Evolutionary conservation across 1,140 invertebrate genomes (phyloP).

Genomic region (Neotoxoptera formosana): DNA sequence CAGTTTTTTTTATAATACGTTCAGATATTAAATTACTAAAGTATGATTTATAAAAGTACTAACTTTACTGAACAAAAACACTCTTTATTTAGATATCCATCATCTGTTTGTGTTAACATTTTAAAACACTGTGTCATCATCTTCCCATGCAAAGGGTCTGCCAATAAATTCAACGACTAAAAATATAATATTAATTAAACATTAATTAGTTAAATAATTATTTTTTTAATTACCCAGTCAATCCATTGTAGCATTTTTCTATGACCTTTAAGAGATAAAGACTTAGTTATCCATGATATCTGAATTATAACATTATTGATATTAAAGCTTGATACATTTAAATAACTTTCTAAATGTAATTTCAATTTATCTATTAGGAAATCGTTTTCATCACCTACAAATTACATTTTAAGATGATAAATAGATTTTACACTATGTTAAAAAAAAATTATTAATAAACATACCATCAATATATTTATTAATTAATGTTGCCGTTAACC

Average conservation of each 20-base stretch:
- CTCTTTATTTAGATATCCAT: slow-evolving; percentile 45
- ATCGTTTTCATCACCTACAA: slow-evolving; percentile 29
- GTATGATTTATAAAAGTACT: background rate
- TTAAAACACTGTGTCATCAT: slow-evolving; percentile 16
- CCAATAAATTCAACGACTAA: slow-evolving; percentile 39
- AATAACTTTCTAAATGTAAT: slow-evolving; percentile 26
- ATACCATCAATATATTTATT: slow-evolving; percentile 57
- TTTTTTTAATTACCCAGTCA: slow-evolving; percentile 24
- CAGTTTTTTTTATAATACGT: background rate
- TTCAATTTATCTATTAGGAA: background rate
- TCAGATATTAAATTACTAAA: background rate
- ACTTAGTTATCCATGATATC: slow-evolving; percentile 53
- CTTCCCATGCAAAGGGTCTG: background rate
- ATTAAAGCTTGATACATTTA: slow-evolving; percentile 4
- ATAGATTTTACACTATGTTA: background rate
- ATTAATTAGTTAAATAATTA: background rate
- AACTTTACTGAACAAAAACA: slow-evolving; percentile 57
- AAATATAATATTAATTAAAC: background rate
- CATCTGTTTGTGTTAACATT: slow-evolving; percentile 40
- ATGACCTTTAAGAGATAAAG: slow-evolving; percentile 55
- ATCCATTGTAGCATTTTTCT: slow-evolving; percentile 55
- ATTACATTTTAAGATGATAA: background rate
- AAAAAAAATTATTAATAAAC: background rate
- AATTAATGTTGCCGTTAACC: slow-evolving; percentile 50
- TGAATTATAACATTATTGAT: slow-evolving; percentile 49